Evolutionary conservation across 2,888 invertebrate species (phyloP).

Genomic region (Hypsopygia costalis): DNA sequence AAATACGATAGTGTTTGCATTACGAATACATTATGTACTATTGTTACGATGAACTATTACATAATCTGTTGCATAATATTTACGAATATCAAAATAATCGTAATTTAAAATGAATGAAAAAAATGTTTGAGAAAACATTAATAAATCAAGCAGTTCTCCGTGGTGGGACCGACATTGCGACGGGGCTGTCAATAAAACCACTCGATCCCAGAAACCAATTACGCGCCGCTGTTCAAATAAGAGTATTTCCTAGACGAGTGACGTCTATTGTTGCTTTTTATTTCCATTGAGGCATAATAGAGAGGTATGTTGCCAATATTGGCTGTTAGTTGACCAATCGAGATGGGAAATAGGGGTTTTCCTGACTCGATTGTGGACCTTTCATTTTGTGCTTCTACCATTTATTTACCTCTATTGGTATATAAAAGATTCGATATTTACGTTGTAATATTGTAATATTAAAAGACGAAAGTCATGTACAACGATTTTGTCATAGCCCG

Average conservation of each 20-base stretch:
- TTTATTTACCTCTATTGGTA: too few species aligned
- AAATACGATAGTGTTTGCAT: too few species aligned
- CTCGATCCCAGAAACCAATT: slow-evolving; percentile 48
- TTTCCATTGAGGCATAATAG: slow-evolving; percentile 1
- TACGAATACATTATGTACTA: too few species aligned
- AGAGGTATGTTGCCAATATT: slow-evolving; percentile 2
- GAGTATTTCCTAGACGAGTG: slow-evolving; percentile 34
- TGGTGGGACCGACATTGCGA: slow-evolving; percentile 36
- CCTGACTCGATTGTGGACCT: not conserved
- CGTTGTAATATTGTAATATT: too few species aligned
- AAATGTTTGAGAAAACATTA: slow-evolving; percentile 24
- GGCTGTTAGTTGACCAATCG: not conserved
- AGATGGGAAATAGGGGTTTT: too few species aligned
- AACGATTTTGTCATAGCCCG: too few species aligned
- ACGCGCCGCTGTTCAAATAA: slow-evolving; percentile 36
- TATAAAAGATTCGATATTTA: too few species aligned
- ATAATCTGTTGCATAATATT: too few species aligned
- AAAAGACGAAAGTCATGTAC: too few species aligned
- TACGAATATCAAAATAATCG: too few species aligned
- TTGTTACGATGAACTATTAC: too few species aligned
- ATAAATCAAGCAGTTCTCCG: slow-evolving; percentile 42
- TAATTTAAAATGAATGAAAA: slow-evolving; percentile 13
- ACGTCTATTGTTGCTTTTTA: slow-evolving; percentile 22
- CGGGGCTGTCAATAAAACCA: slow-evolving; percentile 40
- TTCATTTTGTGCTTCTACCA: too few species aligned